These are phyloP conservation scores for Eunapius fragilis DNA, from an alignment of 37 sponge, comb jelly and placozoan genomes.

Conservation along the genomic window DNA sequence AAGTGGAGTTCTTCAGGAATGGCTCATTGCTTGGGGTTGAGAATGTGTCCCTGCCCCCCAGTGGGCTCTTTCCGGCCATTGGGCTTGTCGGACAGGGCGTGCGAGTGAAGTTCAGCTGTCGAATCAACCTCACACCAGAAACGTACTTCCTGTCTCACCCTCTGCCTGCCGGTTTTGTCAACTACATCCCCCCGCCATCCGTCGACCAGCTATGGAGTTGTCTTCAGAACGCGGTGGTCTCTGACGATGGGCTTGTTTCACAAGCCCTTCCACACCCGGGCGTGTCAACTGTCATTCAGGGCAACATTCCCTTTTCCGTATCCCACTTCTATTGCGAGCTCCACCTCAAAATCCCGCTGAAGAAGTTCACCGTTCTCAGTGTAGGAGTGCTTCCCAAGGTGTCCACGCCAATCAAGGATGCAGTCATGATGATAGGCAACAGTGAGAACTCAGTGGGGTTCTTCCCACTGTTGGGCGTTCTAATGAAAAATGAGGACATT, in stretches of 20 bases:
- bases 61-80: slow-evolving; percentile 57
- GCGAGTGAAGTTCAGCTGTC: slow-evolving; percentile 15
- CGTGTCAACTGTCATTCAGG: slow-evolving; percentile 26
- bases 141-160: slow-evolving; percentile 55
- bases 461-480: slow-evolving; percentile 49
- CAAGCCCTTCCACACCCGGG: background rate
- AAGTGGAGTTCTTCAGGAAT: slow-evolving; percentile 50
- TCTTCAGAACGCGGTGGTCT: slow-evolving; percentile 29
- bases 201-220: slow-evolving; percentile 19
- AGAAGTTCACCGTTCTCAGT: slow-evolving; percentile 16
- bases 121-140: slow-evolving; percentile 21
- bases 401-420: background rate
- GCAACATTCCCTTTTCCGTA: slow-evolving; percentile 20
- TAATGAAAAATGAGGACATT: slow-evolving; percentile 38
- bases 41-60: slow-evolving; percentile 23
- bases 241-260: background rate
- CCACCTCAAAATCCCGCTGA: background rate
- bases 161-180: slow-evolving; percentile 41
- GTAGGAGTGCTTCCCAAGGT: slow-evolving; percentile 39
- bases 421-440: slow-evolving; percentile 38
- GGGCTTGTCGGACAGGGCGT: slow-evolving; percentile 25
- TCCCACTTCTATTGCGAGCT: slow-evolving; percentile 36
- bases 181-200: slow-evolving; percentile 26
- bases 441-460: slow-evolving; percentile 24
- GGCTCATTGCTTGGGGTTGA: slow-evolving; percentile 9